Evolutionary conservation across 2,797 vertebrate genomes (phyloP), one percentile per base, ranked within the genome.

Genomic region (Sebastes hopkinsi): DNA sequence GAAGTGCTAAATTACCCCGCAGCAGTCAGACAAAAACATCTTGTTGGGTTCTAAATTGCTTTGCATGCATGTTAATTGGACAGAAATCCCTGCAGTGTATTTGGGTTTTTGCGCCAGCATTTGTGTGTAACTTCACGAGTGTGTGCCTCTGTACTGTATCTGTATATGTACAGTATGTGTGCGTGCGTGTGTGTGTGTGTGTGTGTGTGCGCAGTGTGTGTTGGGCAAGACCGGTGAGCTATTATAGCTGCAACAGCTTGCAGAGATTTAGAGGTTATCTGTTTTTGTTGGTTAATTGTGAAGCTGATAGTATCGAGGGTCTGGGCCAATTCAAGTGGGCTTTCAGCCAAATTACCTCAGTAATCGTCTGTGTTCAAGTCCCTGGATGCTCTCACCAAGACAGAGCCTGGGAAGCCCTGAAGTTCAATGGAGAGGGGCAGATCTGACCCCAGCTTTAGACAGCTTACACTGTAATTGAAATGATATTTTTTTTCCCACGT

Each of bases 41-140:
- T 95, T 96, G 95, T 96, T 96, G 94, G 94, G 75, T 93, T 95
- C 93, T 93, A 96, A 95, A 96, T 96, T 95, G 95, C 95, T 96
- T 95, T 94, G 94, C 94, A 95, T 96, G 95, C 95, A 95, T 96
- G 95, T 96, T 96, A 96, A 96, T 96, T 96, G 95, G 94, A 91
- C 89, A 94, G 95, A 96, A 96, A 95, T 96, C 96, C 95, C 95
- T 86, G 91, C 94, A 95, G 95, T 96, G 92, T 94, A 88, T 94
- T 94, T 94, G 92, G 87, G 14, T 92, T 86, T 88, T 88, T 89
- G 92, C 67, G 72, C 74, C 56, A 87, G 87, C 90, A 81, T 88
- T 88, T 90, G 79, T 83, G 88, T 85, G 89, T 72, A 83, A 88
- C 84, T 92, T 79, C 64, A 11, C 4, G 59, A 59, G 78, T 67